Percentiles rank a stretch among this genome's conserved stretches.
Conservation (phyloP, 2,797 vertebrate genomes). For the Poecilia gillii region DNA sequence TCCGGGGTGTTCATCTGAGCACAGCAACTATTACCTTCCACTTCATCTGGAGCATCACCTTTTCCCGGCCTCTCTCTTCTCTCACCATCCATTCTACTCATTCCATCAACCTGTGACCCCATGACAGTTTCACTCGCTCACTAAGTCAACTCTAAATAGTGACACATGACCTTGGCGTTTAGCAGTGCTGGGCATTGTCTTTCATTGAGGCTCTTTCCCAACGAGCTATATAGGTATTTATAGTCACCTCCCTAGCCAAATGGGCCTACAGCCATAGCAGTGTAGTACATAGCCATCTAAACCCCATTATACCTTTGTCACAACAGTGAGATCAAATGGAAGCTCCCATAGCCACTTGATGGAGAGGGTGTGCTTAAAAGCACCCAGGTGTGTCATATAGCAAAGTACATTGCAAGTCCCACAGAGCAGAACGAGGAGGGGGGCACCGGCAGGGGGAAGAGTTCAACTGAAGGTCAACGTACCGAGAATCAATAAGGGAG, state of each 20-base stretch:
- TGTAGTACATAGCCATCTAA: conserved; percentile 81
- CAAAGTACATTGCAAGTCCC: conserved; percentile 71
- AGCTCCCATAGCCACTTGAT: conserved; percentile 82
- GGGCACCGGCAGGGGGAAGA: conserved; percentile 59
- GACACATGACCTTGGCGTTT: conserved; percentile 81
- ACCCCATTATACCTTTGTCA: conserved; percentile 85
- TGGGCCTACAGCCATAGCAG: conserved; percentile 73
- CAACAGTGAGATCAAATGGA: conserved; percentile 82
- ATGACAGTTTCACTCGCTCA: conserved; percentile 54
- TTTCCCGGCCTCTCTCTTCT: conserved; percentile 33
- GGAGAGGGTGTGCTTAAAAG: conserved; percentile 82
- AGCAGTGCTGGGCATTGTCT: conserved; percentile 63
- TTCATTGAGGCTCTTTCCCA: conserved; percentile 57
- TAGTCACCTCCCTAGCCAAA: conserved; percentile 75
- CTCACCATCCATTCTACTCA: conserved; percentile 41
- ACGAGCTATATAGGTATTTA: conserved; percentile 80
- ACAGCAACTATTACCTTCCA: conserved; percentile 45
- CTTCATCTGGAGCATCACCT: conserved; percentile 53
- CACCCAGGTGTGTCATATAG: conserved; percentile 84
- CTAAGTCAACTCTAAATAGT: conserved; percentile 72
- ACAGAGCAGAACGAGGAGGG: conserved; percentile 66
- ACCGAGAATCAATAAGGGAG: conserved; percentile 71
- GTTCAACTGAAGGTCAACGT: conserved; percentile 81
- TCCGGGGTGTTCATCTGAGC: conserved; percentile 43
- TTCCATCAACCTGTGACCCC: conserved; percentile 66